A percentile compares a stretch with the other conserved stretches of the same genome.
These are phyloP conservation scores for Tyrannus savana DNA, from an alignment of 2,113 vertebrate species.

Conservation along the genomic window DNA sequence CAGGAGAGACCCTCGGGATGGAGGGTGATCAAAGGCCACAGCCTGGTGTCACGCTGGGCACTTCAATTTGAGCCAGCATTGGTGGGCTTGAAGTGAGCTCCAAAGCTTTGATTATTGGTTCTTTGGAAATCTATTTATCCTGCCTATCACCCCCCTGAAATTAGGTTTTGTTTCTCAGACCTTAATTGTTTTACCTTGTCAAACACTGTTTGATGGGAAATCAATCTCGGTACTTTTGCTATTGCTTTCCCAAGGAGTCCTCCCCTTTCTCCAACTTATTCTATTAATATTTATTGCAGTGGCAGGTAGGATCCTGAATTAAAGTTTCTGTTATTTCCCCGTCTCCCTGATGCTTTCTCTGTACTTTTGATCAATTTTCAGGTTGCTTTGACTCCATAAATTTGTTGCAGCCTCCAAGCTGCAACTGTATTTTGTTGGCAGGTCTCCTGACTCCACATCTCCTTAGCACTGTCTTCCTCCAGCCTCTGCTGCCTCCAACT, in stretches of 20 bases:
- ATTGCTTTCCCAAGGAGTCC: conserved; percentile 7
- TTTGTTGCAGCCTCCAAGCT: conserved; percentile 1
- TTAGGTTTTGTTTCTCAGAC: not conserved
- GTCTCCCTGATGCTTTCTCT: not conserved
- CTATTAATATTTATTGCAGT: conserved; percentile 43
- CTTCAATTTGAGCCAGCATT: not conserved
- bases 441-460: not conserved
- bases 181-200: conserved; percentile 18
- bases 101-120: not conserved
- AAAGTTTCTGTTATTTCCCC: conserved; percentile 15
- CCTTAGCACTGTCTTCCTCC: not conserved
- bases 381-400: not conserved
- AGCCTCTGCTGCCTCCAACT: not conserved
- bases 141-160: not conserved
- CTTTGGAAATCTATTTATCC: conserved; percentile 7
- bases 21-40: not conserved
- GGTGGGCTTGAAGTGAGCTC: not conserved
- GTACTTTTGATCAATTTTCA: conserved; percentile 35
- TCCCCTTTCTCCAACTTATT: not conserved
- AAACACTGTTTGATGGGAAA: conserved; percentile 31
- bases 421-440: conserved; percentile 13
- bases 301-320: conserved; percentile 18
- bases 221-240: conserved; percentile 10
- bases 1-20: not conserved
- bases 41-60: not conserved